Conservation (phyloP, 1,140 invertebrate species). For the Ptiloglossa arizonensis region DNA sequence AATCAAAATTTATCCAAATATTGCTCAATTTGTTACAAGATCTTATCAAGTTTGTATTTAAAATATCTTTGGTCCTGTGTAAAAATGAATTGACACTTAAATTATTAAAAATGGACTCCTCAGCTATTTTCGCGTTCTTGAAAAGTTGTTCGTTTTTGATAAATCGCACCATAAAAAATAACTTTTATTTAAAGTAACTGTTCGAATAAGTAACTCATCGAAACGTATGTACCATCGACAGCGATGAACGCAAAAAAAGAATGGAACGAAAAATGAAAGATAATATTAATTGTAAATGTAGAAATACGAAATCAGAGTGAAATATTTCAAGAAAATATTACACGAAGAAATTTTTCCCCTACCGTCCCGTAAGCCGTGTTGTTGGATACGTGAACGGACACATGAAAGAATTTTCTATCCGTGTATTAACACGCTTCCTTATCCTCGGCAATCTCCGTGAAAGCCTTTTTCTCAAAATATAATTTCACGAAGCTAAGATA, state of each 20-base stretch:
- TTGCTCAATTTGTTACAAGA: no score
- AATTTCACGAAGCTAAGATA: slow-evolving; percentile 18
- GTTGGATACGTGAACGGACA: background rate
- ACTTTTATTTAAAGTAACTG: no score
- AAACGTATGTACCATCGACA: no score
- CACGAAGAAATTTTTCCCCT: background rate
- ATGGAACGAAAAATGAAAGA: background rate
- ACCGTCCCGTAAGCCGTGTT: background rate
- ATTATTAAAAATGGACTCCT: no score
- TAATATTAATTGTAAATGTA: background rate
- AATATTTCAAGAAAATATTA: background rate
- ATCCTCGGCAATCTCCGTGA: background rate
- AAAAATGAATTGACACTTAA: no score
- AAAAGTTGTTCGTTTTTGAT: no score
- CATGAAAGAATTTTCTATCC: background rate
- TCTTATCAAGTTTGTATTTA: no score
- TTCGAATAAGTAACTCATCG: no score
- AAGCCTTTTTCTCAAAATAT: slow-evolving; percentile 20
- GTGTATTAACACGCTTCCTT: slow-evolving; percentile 22
- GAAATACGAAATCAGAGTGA: background rate
- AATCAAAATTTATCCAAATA: no score
- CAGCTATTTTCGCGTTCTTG: no score
- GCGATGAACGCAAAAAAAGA: background rate
- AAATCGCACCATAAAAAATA: no score
- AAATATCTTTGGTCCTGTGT: no score